Percentiles rank a stretch among this genome's conserved stretches.
Evolutionary conservation across 2,113 vertebrate species (phyloP).

Genomic region (Catharus minimus): DNA sequence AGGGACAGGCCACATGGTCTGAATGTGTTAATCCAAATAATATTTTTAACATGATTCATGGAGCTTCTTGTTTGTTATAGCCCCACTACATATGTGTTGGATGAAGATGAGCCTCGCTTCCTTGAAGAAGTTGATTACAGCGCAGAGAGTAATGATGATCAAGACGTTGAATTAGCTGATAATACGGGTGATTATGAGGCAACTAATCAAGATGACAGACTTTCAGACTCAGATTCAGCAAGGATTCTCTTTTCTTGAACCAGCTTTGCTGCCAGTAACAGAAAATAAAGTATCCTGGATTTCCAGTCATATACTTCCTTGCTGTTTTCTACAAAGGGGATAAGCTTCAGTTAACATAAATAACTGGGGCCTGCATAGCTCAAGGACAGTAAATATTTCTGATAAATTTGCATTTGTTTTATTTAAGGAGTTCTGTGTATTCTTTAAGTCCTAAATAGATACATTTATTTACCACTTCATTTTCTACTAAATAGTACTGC

Average conservation of each 20-base stretch:
- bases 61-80: slow-evolving; percentile 71
- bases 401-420: slow-evolving; percentile 65
- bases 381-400: slow-evolving; percentile 76
- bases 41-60: background rate
- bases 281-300: slow-evolving; percentile 44
- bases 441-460: slow-evolving; percentile 54
- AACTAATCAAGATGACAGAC: slow-evolving; percentile 77
- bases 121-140: slow-evolving; percentile 98
- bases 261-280: slow-evolving; percentile 19
- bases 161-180: slow-evolving; percentile 80
- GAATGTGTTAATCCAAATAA: background rate
- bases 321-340: slow-evolving; percentile 33
- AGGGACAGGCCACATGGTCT: background rate
- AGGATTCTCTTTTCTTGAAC: slow-evolving; percentile 72
- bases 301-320: slow-evolving; percentile 14
- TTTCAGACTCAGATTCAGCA: slow-evolving; percentile 84
- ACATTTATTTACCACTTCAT: slow-evolving; percentile 37
- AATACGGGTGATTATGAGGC: slow-evolving; percentile 73
- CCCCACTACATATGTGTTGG: slow-evolving; percentile 90
- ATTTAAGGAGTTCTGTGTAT: slow-evolving; percentile 68
- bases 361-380: slow-evolving; percentile 45
- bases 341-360: slow-evolving; percentile 53
- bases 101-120: slow-evolving; percentile 95
- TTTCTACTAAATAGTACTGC: slow-evolving; percentile 50
- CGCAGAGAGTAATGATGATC: slow-evolving; percentile 93